phyloP scores from a whole-genome alignment of 2,797 vertebrate genomes.

The Syngnathus acus region DNA sequence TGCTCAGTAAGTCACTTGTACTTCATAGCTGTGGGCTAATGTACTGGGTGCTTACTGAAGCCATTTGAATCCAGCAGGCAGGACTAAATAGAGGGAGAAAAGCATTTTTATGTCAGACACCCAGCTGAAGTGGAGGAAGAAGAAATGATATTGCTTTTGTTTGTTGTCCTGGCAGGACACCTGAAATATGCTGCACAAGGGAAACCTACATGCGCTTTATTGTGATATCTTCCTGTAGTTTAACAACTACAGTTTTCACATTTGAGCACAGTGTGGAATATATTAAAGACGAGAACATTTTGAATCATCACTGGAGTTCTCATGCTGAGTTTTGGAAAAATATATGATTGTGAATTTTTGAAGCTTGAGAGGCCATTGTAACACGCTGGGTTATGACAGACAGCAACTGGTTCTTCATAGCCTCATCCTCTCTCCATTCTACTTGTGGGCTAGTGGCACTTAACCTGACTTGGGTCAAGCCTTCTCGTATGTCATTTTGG shows the following conservation, averaged over 20 bases:
- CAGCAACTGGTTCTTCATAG: constrained; percentile 29
- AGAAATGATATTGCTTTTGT: constrained; percentile 33
- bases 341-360: constrained; percentile 35
- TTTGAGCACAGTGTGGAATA: constrained; percentile 50
- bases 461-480: constrained; percentile 29
- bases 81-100: constrained; percentile 29
- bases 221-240: constrained; percentile 20
- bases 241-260: constrained; percentile 38
- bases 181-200: background rate
- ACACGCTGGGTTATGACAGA: constrained; percentile 32
- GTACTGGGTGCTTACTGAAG: constrained; percentile 28
- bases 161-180: constrained; percentile 25
- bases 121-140: constrained; percentile 14
- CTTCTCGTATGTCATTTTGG: constrained; percentile 38
- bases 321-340: constrained; percentile 57
- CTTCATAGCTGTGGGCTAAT: constrained; percentile 26
- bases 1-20: constrained; percentile 18
- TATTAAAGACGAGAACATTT: constrained; percentile 61
- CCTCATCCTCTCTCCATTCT: constrained; percentile 19
- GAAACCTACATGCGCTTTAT: background rate
- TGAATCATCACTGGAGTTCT: constrained; percentile 52
- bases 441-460: constrained; percentile 33
- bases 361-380: constrained; percentile 14
- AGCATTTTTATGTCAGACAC: constrained; percentile 30
- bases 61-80: constrained; percentile 44